Conservation (phyloP, 2,888 invertebrate species). For the Synanthedon tipuliformis region DNA sequence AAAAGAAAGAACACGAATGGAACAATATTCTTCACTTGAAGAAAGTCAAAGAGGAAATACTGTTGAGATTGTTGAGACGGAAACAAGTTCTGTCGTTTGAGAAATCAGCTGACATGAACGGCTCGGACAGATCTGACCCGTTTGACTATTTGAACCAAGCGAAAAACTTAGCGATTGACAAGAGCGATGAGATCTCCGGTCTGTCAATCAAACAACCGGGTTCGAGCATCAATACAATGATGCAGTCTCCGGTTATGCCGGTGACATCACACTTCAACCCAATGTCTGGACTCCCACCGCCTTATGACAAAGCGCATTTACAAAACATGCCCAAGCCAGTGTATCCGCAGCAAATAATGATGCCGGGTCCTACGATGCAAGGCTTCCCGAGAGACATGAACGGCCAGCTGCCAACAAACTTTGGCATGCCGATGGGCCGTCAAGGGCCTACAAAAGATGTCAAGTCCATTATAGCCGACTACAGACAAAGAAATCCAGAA, state of each 20-base stretch:
- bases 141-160: slow-evolving; percentile 56
- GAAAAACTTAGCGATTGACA: slow-evolving; percentile 57
- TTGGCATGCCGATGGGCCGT: slow-evolving; percentile 69
- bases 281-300: slow-evolving; percentile 53
- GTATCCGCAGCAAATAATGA: slow-evolving; percentile 50
- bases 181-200: slow-evolving; percentile 61
- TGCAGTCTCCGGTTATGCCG: slow-evolving; percentile 46
- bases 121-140: slow-evolving; percentile 44
- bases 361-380: slow-evolving; percentile 44
- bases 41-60: slow-evolving; percentile 86
- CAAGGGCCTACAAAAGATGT: slow-evolving; percentile 86
- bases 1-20: slow-evolving; percentile 88
- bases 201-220: slow-evolving; percentile 50
- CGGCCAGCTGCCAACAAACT: slow-evolving; percentile 68
- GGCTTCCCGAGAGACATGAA: slow-evolving; percentile 64
- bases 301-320: slow-evolving; percentile 58
- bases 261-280: slow-evolving; percentile 50
- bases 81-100: slow-evolving; percentile 72
- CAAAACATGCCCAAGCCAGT: slow-evolving; percentile 55
- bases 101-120: slow-evolving; percentile 50
- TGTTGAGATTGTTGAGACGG: slow-evolving; percentile 76
- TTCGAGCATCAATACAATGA: slow-evolving; percentile 36
- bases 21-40: slow-evolving; percentile 84
- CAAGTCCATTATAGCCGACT: slow-evolving; percentile 84
- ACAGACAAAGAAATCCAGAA: slow-evolving; percentile 81